Evolutionary conservation across 2,113 vertebrate genomes (phyloP), one percentile per base, ranked within the genome.

Genomic region (Gila orcuttii): DNA sequence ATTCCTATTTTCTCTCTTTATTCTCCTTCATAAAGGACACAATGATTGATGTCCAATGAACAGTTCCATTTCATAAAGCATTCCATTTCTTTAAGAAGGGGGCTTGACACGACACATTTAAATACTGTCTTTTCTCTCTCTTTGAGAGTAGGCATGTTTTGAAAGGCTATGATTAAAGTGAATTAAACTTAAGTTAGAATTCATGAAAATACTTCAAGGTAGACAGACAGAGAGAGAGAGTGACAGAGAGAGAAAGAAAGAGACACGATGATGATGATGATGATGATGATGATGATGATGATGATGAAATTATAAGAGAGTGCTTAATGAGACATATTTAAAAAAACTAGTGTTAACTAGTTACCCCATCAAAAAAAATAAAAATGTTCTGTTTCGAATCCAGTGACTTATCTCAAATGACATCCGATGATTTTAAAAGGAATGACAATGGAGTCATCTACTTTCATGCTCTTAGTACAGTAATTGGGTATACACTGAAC

Each of bases 131-230:
- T 81, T 86, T 88, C 82, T 86, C 68, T 31, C 74, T 55, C 33
- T 79, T 71, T 74, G 83, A 88, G 81, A 64, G n/a, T 80, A 73
- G 76, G 50, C 36, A 78, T 71, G 31, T 83, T 88, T 82, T 87
- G 87, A 88, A 87, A 84, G 84, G 68, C 64, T 83, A 55, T 88
- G 77, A 89, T 90, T 88, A 87, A 84, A 85, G 62, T 31, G 68
- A 87, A 89, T 83, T 86, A 83, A 79, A 55, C 85, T 87, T 85
- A 87, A 88, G 81, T 90, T 87, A 75, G 47, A 83, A 87, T 82
- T 85, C 60, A 76, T 42, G 19, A 82, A 80, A 87, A 78, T 50
- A 45, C 84, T 84, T 85, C 76, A 87, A 79, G 68, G n/a, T 21
- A 55, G 69, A 66, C 42, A 50, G 9, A 81, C n/a, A 84, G 71